Base-by-base conservation (phyloP, 2,113 vertebrate genomes). In the Crotalus helleri region DNA sequence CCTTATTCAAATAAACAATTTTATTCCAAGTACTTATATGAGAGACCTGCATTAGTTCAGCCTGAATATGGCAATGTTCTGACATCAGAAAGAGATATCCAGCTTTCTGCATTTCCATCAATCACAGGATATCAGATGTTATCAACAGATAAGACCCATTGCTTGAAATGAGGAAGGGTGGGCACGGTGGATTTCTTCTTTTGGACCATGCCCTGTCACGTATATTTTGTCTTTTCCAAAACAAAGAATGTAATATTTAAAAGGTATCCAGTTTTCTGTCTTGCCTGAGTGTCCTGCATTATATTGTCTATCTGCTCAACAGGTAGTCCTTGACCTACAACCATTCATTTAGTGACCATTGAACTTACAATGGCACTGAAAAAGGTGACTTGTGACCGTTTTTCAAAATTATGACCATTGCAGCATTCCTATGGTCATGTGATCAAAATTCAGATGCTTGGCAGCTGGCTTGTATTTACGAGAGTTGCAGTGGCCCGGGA, bases 1-100 rank as follows among this genome's bases (percentile, higher is more conserved):
- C 91, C 46, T 93, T 91, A 29, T 44, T 94, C 33, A n/a, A 39
- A 57, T 92, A 51, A 93, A 54, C 92, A 93, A 91, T n/a, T 93
- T 95, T 94, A 93, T 96, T 96, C 81, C 46, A 95, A 94, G 89
- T 95, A 93, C 90, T 93, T 95, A 39, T 15, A 81, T 3, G 21
- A 21, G 74, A 21, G 17, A 21, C 15, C 91, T 96, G 92, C 59
- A 95, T 57, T 95, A 95, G 91, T 94, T 92, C 86, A 55, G 54
- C 23, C 26, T 51, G 89, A 53, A 61, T 49, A 51, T 29, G 39
- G 46, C n/a, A 88, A 95, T 94, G 95, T 91, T 87, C 93, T 91
- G 91, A 94, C 51, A 95, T 94, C 86, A 46, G 92, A 95, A 92
- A 94, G 10, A 13, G 0, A n/a, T 10, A 86, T 96, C 95, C 91